Evolutionary conservation across 2,797 vertebrate genomes (phyloP).

Genomic region (Micropoecilia bifurca): DNA sequence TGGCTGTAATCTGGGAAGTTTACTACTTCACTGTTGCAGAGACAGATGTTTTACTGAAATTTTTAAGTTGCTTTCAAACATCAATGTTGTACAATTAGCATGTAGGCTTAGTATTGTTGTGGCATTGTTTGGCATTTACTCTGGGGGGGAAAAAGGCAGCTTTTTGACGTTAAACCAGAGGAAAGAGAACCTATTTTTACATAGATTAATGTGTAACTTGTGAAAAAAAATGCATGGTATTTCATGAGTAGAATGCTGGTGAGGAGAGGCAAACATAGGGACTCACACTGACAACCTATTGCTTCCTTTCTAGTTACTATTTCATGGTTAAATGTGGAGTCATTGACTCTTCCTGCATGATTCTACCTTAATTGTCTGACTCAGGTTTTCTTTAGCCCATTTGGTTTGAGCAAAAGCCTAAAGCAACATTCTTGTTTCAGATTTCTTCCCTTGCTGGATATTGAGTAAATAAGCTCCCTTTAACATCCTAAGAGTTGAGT

Average conservation of each 20-base stretch:
- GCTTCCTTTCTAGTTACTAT: slow-evolving; percentile 59
- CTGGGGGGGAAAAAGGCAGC: no score
- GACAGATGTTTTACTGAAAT: no score
- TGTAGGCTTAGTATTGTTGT: no score
- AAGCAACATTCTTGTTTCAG: slow-evolving; percentile 2
- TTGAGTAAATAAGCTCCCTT: slow-evolving; percentile 18
- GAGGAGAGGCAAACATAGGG: slow-evolving; percentile 9
- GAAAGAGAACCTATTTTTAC: no score
- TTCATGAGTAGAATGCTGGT: background rate
- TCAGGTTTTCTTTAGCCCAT: slow-evolving; percentile 35
- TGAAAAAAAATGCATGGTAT: background rate
- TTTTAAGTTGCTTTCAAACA: no score
- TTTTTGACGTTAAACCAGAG: no score
- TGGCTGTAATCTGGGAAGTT: no score
- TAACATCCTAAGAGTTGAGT: slow-evolving; percentile 20
- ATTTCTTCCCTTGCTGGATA: slow-evolving; percentile 2
- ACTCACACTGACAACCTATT: slow-evolving; percentile 27
- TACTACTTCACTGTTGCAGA: no score
- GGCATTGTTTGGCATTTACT: no score
- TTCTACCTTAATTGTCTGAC: slow-evolving; percentile 36
- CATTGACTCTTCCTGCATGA: slow-evolving; percentile 52
- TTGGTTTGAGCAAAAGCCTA: slow-evolving; percentile 18
- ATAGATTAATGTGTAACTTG: no score
- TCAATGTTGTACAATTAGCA: no score
- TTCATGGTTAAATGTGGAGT: slow-evolving; percentile 67